These are phyloP conservation scores for Orthosia cruda DNA, from an alignment of 2,888 invertebrate species.

Conservation along the genomic window DNA sequence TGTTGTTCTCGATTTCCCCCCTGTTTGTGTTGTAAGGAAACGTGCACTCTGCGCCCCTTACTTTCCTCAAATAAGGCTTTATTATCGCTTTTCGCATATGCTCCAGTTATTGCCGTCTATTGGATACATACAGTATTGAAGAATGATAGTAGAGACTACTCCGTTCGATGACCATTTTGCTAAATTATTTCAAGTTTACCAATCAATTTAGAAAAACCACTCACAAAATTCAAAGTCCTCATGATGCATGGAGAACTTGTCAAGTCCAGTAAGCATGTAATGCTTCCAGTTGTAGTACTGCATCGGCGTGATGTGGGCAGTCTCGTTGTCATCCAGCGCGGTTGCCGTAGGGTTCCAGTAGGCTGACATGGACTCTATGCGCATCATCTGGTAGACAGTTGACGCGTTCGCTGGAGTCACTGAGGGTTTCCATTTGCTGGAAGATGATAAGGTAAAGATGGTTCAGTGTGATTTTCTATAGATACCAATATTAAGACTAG, in stretches of 20 bases:
- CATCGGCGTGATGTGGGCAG: conserved; percentile 89
- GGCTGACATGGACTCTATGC: conserved; percentile 94
- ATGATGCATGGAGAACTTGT: conserved; percentile 95
- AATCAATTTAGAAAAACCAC: conserved; percentile 74
- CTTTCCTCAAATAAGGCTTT: too few relatives aligned
- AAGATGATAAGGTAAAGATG: conserved; percentile 42
- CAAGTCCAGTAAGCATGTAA: conserved; percentile 94
- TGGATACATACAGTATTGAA: too few relatives aligned
- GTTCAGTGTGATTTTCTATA: too few relatives aligned
- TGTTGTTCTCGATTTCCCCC: too few relatives aligned
- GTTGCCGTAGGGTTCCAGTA: conserved; percentile 94
- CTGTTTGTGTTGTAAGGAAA: too few relatives aligned
- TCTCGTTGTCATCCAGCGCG: conserved; percentile 90
- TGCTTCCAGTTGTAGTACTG: conserved; percentile 95
- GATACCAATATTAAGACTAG: too few relatives aligned
- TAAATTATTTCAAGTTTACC: too few relatives aligned
- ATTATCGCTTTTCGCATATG: too few relatives aligned
- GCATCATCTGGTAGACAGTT: conserved; percentile 94
- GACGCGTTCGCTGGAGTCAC: conserved; percentile 92
- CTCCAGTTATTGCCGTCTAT: too few relatives aligned
- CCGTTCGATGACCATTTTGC: too few relatives aligned
- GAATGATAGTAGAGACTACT: too few relatives aligned
- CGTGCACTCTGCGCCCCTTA: too few relatives aligned
- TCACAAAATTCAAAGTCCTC: conserved; percentile 96
- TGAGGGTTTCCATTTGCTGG: conserved; percentile 95